A percentile compares a stretch with the other conserved stretches of the same genome.
These are phyloP conservation scores for Hyla sarda DNA, from an alignment of 2,113 vertebrate species.

Conservation along the genomic window DNA sequence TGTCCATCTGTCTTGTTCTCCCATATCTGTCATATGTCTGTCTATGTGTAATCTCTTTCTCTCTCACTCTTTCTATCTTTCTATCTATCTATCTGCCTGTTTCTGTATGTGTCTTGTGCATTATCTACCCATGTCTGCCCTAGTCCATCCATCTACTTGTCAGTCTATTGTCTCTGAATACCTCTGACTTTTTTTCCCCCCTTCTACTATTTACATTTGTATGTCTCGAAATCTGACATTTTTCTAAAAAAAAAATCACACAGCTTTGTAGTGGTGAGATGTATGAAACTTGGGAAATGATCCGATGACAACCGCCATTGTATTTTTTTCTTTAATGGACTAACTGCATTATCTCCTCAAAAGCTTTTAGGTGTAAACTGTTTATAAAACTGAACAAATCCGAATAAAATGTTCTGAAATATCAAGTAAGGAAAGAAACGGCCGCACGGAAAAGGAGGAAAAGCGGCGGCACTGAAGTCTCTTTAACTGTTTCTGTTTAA, in stretches of 20 bases:
- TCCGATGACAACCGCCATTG: background rate
- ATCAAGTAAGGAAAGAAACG: background rate
- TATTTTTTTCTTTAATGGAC: slow-evolving; percentile 40
- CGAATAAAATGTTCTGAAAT: slow-evolving; percentile 7
- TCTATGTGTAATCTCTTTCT: background rate
- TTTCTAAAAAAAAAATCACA: background rate
- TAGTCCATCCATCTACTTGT: background rate
- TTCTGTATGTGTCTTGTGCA: background rate
- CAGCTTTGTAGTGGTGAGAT: background rate
- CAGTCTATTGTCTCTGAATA: background rate
- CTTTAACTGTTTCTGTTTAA: slow-evolving; percentile 50
- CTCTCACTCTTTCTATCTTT: background rate
- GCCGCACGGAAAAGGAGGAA: background rate
- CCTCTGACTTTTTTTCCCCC: background rate
- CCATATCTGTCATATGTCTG: background rate
- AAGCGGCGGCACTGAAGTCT: background rate
- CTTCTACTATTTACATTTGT: background rate
- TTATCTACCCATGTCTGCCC: background rate
- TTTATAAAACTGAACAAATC: background rate
- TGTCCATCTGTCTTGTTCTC: background rate
- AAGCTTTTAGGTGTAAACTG: slow-evolving; percentile 48
- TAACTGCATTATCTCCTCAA: slow-evolving; percentile 32
- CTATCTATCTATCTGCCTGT: too few relatives aligned
- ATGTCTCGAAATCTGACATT: background rate
- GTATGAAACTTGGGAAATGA: background rate